Evolutionary conservation across 2,888 invertebrate genomes (phyloP).

Genomic region (Lapara coniferarum): DNA sequence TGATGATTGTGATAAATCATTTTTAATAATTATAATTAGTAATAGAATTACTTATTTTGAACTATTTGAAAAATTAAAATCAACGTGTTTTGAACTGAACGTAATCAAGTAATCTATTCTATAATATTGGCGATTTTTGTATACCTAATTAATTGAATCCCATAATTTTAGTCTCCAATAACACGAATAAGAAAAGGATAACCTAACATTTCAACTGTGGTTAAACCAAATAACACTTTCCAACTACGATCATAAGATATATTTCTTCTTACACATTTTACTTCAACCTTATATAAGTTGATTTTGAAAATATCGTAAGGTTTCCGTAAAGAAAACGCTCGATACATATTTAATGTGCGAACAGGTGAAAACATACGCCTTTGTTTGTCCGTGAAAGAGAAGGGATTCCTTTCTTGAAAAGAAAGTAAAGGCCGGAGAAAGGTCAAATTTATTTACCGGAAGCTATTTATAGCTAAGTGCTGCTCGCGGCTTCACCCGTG

Average conservation of each 20-base stretch:
- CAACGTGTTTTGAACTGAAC: too few species aligned
- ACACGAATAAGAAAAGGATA: too few species aligned
- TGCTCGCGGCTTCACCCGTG: too few species aligned
- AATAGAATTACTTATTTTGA: too few species aligned
- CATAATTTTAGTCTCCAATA: too few species aligned
- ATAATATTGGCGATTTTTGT: too few species aligned
- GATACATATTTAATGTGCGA: constrained; percentile 1
- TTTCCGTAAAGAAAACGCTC: neutral
- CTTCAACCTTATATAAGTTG: neutral
- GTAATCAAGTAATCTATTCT: too few species aligned
- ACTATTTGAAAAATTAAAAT: too few species aligned
- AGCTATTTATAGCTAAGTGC: too few species aligned
- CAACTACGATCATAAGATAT: neutral
- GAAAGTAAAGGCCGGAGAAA: neutral
- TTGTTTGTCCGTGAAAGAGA: neutral
- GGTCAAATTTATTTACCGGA: neutral
- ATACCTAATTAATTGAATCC: too few species aligned
- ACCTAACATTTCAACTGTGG: too few species aligned
- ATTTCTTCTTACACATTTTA: neutral
- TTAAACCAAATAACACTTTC: neutral
- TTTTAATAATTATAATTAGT: neutral
- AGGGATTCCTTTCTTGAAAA: neutral
- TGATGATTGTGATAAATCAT: neutral
- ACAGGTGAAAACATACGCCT: neutral
- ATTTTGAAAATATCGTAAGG: neutral